phyloP scores from a whole-genome alignment of 2,113 vertebrate species.

The Menidia beryllina region DNA sequence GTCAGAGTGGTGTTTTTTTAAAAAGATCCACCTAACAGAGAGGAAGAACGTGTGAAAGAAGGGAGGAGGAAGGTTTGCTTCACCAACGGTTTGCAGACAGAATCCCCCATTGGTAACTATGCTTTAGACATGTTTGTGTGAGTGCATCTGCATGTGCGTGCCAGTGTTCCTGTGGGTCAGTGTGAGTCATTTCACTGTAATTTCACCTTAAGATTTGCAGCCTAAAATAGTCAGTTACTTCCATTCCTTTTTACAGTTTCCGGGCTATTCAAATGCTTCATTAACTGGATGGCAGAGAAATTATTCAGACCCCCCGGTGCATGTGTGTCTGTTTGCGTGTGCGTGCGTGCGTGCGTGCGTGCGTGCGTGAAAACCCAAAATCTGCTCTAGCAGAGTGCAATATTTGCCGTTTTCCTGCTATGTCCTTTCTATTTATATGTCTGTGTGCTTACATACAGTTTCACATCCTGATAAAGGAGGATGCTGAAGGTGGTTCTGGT shows the following conservation, averaged over 20 bases:
- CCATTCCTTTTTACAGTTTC: slow-evolving; percentile 13
- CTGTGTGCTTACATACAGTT: not conserved
- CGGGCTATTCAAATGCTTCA: not conserved
- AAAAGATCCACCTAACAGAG: slow-evolving; percentile 43
- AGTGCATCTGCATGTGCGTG: slow-evolving; percentile 6
- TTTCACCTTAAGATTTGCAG: slow-evolving; percentile 11
- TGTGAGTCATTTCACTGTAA: not conserved
- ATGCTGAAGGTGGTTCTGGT: slow-evolving; percentile 16
- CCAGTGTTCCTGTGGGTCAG: slow-evolving; percentile 7
- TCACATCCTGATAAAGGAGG: slow-evolving; percentile 38
- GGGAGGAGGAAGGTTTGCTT: slow-evolving; percentile 36
- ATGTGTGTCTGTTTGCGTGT: not conserved
- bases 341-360: not conserved
- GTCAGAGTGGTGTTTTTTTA: slow-evolving; percentile 28
- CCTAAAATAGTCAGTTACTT: not conserved
- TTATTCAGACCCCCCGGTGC: not conserved
- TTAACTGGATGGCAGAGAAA: slow-evolving; percentile 10
- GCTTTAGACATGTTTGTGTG: slow-evolving; percentile 15
- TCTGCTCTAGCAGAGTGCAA: not conserved
- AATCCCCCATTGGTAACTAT: slow-evolving; percentile 61
- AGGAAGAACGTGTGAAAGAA: slow-evolving; percentile 38
- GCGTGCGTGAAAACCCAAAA: no score
- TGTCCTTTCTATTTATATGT: slow-evolving; percentile 13
- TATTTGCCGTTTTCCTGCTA: not conserved
- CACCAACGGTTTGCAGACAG: slow-evolving; percentile 34